Percentiles rank a stretch among this genome's conserved stretches.
These are phyloP conservation scores for Albula glossodonta DNA, from an alignment of 2,113 vertebrate genomes.

Conservation along the genomic window DNA sequence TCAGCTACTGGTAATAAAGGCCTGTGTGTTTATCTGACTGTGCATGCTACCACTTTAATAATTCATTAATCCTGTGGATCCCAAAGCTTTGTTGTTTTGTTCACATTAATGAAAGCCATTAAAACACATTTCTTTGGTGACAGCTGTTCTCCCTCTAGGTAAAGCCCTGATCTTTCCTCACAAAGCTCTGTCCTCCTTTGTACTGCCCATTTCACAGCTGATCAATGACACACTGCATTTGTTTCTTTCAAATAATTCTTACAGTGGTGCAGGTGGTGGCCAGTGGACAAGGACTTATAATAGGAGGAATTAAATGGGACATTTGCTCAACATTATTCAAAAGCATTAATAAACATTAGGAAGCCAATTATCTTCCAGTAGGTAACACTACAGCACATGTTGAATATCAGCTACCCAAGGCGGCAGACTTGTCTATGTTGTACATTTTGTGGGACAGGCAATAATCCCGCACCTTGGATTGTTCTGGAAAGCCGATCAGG, in stretches of 20 bases:
- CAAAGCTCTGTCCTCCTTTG: constrained; percentile 8
- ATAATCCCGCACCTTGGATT: constrained; percentile 85
- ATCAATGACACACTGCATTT: neutral
- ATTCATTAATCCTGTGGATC: constrained; percentile 1
- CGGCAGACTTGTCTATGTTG: neutral
- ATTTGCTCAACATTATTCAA: neutral
- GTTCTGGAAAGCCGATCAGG: constrained; percentile 97
- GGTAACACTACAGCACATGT: neutral
- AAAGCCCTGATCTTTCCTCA: neutral
- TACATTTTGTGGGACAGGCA: neutral
- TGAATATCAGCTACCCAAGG: neutral
- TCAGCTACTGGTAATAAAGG: constrained; percentile 2
- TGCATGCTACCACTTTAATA: constrained; percentile 6
- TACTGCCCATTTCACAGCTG: neutral
- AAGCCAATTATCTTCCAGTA: neutral
- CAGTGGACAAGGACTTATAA: neutral
- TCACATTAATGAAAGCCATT: constrained; percentile 30
- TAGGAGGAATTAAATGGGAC: neutral
- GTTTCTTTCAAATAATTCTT: neutral
- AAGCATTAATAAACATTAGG: neutral
- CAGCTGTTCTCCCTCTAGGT: constrained; percentile 17
- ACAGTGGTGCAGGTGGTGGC: neutral
- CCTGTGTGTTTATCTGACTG: neutral
- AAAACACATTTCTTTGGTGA: constrained; percentile 12
- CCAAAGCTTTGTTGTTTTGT: constrained; percentile 21